Base-by-base conservation (phyloP, 2,113 vertebrate genomes). In the Oncorhynchus clarkii region DNA sequence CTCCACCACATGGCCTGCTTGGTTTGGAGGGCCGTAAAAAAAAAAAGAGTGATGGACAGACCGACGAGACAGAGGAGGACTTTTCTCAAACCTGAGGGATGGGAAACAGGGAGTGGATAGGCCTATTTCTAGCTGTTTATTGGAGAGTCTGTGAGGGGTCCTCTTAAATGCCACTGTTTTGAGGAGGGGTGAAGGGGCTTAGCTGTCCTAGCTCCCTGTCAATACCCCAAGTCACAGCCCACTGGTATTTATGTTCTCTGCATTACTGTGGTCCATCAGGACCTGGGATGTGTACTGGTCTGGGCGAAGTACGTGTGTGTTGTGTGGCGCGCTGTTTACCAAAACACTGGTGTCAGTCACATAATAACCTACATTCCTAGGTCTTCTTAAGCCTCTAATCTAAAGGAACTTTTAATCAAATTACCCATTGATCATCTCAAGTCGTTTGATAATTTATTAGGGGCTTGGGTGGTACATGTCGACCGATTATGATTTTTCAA, bases 161-260 rank as follows among this genome's bases (percentile, higher is more conserved):
- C 39, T 45, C 9, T 45, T 45, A 45, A 45, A 45, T 45, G 9
- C 39, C 39, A 45, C 39, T 11, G 39, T 45, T 45, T 45, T 45
- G 39, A 45, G 39, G 39, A 9, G 39, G 51, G 65, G 71, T 70
- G 75, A 51, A 54, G 51, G 72, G 68, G 45, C 59, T 74, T 75
- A 68, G 34, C 34, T 34, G 34, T 34, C 34, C 34, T 34, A 34
- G 7, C 34, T 34, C 34, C 6, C 34, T 34, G 34, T 34, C 34
- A 34, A 34, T 34, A 34, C 34, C 34, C 6, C 76, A 73, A 67
- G 74, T 85, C 82, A 88, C 85, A 85, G 78, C 81, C 71, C 39
- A 51, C 39, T 45, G 71, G 74, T 68, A 75, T 77, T 82, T 67
- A 13, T 73, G 49, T 74, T 67, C 51, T 69, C 77, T 70, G 74